Conservation (phyloP, 2,888 invertebrate genomes). For the Aradus depressus region DNA sequence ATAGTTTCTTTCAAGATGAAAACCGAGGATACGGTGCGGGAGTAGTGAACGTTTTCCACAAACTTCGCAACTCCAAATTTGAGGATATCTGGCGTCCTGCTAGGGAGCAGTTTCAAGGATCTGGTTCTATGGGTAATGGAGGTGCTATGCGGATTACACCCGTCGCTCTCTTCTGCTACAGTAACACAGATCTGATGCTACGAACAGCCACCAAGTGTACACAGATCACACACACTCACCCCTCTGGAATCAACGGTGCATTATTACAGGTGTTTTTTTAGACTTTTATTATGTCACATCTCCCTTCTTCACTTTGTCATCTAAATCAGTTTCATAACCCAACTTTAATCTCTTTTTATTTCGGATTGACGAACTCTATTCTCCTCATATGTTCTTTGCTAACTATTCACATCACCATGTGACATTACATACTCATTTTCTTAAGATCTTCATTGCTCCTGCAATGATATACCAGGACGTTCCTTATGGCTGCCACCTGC, state of each 20-base stretch:
- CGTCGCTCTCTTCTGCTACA: conserved; percentile 48
- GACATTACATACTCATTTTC: no score
- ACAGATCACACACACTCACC: conserved; percentile 51
- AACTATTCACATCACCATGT: no score
- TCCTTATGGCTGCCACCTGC: no score
- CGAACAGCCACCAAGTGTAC: conserved; percentile 43
- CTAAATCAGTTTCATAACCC: no score
- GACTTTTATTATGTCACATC: no score
- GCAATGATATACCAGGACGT: no score
- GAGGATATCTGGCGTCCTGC: conserved; percentile 52
- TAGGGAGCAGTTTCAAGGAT: conserved; percentile 50
- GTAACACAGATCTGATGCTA: conserved; percentile 41
- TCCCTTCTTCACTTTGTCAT: no score
- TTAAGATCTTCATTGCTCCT: no score
- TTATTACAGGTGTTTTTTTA: conserved; percentile 39
- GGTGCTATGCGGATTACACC: conserved; percentile 64
- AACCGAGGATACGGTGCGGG: conserved; percentile 53
- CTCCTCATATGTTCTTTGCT: no score
- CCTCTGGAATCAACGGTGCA: conserved; percentile 46
- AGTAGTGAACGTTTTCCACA: conserved; percentile 46
- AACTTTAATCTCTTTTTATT: no score
- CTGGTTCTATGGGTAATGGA: conserved; percentile 66
- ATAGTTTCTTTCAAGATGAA: conserved; percentile 49
- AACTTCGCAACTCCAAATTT: conserved; percentile 44
- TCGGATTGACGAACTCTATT: no score